phyloP scores from a whole-genome alignment of 2,888 invertebrate genomes.

The Ectemnius continuus region DNA sequence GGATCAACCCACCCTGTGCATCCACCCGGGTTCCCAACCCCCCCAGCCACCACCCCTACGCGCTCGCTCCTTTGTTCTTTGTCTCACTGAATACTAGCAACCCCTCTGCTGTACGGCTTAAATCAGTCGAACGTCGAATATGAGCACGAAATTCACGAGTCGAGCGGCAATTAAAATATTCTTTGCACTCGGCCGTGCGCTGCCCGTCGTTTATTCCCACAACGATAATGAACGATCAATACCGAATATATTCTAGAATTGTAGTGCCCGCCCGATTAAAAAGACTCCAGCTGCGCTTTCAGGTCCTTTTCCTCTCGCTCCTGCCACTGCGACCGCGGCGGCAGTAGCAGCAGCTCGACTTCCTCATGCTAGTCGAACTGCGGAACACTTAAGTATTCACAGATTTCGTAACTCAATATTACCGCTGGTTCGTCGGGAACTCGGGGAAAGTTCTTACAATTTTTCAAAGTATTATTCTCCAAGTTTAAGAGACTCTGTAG shows the following conservation, averaged over 20 bases:
- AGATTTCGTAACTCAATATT: too few relatives aligned
- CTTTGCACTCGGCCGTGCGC: slow-evolving; percentile 53
- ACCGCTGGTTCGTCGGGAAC: too few relatives aligned
- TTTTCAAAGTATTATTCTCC: too few relatives aligned
- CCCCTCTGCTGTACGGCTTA: slow-evolving; percentile 66
- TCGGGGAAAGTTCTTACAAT: too few relatives aligned
- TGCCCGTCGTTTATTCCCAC: slow-evolving; percentile 55
- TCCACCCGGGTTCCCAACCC: slow-evolving; percentile 65
- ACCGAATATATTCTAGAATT: slow-evolving; percentile 41
- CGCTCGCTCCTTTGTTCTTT: slow-evolving; percentile 72
- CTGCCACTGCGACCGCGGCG: not conserved
- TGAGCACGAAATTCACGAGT: slow-evolving; percentile 66
- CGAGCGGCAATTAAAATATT: slow-evolving; percentile 71
- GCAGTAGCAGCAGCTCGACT: not conserved
- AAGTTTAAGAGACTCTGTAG: too few relatives aligned
- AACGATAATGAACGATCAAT: slow-evolving; percentile 54
- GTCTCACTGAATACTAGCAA: slow-evolving; percentile 71
- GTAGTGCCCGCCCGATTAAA: slow-evolving; percentile 29
- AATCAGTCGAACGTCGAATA: slow-evolving; percentile 70
- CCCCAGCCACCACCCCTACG: slow-evolving; percentile 56
- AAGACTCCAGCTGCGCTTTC: slow-evolving; percentile 35
- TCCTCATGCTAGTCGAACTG: too few relatives aligned
- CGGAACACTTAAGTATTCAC: too few relatives aligned
- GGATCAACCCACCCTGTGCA: slow-evolving; percentile 75
- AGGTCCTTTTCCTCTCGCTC: not conserved